Evolutionary conservation across 2,888 invertebrate genomes (phyloP).

Genomic region (Gymnosoma rotundatum): DNA sequence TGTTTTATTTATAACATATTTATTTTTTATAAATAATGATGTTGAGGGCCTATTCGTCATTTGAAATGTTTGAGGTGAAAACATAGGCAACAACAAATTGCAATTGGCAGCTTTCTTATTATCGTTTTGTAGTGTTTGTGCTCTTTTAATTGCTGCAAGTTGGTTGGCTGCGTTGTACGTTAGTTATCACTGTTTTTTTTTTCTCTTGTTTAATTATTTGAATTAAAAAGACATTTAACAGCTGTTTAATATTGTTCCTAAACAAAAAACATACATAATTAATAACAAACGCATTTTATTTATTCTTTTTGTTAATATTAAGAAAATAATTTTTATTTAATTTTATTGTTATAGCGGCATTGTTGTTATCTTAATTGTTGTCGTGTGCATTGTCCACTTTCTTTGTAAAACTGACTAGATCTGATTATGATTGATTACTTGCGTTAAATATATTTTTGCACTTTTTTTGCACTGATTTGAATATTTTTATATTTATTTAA

Average conservation of each 20-base stretch:
- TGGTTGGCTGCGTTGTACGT: slow-evolving; percentile 26
- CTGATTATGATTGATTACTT: background rate
- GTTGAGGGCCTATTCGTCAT: slow-evolving; percentile 66
- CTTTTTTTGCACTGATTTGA: background rate
- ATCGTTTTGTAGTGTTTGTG: slow-evolving; percentile 43
- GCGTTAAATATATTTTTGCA: background rate
- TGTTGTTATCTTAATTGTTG: background rate
- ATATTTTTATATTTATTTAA: background rate
- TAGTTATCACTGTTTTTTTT: slow-evolving; percentile 35
- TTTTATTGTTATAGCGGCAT: slow-evolving; percentile 6
- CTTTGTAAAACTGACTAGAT: slow-evolving; percentile 18
- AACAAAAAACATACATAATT: slow-evolving; percentile 12
- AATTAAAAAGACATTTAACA: slow-evolving; percentile 65
- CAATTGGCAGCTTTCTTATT: slow-evolving; percentile 59
- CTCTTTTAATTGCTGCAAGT: slow-evolving; percentile 45
- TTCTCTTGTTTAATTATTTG: slow-evolving; percentile 47
- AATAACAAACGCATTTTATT: slow-evolving; percentile 31
- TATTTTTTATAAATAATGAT: slow-evolving; percentile 48
- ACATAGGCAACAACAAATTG: slow-evolving; percentile 69
- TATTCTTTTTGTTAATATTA: slow-evolving; percentile 9
- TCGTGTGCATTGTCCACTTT: slow-evolving; percentile 27
- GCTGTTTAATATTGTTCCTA: slow-evolving; percentile 58
- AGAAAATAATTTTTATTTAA: slow-evolving; percentile 20
- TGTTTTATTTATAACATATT: slow-evolving; percentile 51
- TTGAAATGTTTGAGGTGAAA: slow-evolving; percentile 63